Evolutionary conservation across 2,113 vertebrate genomes (phyloP).

Genomic region (Peromyscus leucopus): DNA sequence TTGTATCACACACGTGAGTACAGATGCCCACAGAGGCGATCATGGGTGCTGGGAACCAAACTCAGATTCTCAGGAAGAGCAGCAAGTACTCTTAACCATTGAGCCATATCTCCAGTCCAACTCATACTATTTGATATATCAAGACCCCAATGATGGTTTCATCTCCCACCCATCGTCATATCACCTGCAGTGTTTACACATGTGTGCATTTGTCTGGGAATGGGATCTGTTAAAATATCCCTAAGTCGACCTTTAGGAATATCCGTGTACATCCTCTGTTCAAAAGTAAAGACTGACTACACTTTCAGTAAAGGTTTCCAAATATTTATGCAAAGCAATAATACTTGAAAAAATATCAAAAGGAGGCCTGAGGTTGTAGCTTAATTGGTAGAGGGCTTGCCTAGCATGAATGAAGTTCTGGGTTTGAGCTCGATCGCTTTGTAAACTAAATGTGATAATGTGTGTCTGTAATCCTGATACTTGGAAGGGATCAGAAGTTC

Average conservation of each 20-base stretch:
- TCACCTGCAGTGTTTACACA: neutral
- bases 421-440: too few relatives aligned
- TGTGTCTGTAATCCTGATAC: neutral
- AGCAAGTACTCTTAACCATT: neutral
- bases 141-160: neutral
- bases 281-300: slow-evolving; percentile 39
- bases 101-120: neutral
- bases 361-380: neutral
- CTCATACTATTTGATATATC: neutral
- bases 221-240: neutral
- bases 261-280: neutral
- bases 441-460: neutral
- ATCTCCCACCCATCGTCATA: neutral
- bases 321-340: slow-evolving; percentile 35
- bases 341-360: neutral
- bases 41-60: neutral
- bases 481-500: neutral
- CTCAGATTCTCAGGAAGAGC: neutral
- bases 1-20: neutral
- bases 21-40: neutral
- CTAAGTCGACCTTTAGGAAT: neutral
- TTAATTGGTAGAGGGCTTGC: neutral
- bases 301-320: slow-evolving; percentile 4
- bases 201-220: slow-evolving; percentile 3
- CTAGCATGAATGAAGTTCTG: neutral